Evolutionary conservation across 1,140 invertebrate genomes (phyloP), one percentile per base, ranked within the genome.

Genomic region (Proctacanthus coquilletti): DNA sequence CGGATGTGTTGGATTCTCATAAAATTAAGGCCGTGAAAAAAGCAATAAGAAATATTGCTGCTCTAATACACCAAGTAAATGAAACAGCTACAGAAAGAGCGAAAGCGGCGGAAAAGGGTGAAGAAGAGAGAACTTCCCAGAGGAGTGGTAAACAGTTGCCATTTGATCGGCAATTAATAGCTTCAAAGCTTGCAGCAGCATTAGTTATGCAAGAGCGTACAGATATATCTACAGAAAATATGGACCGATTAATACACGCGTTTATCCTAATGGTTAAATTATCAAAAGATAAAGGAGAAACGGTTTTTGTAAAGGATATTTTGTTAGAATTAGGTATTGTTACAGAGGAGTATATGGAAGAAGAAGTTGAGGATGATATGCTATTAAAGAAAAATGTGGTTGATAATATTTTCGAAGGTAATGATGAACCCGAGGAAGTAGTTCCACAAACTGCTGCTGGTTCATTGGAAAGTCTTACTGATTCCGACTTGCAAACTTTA

Each of bases 181-280:
- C 80, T 9, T 69, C 74, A 50, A 79, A 84, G 56, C 75, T 86
- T 48, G 78, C 84, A 1, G 73, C 70, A 18, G 80, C 78, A 6
- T 56, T 87, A 23, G 60, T 84, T 2, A 67, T 73, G 5, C 79
- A 84, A 61, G 83, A 82, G 23, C 75, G 77, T 55, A 78, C 76
- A 0, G 74, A 84, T 57, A 74, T 87, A 2, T 74, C 75, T 3
- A 72, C 78, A 34, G 72, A 74, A 30, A 80, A 86, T 50, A 58
- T 86, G 31, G 77, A 81, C 51, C 72, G 74, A 34, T 60, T 87
- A 2, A 75, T 85, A 6, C 79, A 81, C 42, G 74, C 80, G 13
- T 79, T 83, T 14, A 72, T 82, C 18, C 66, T 72, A 38, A 74
- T 78, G 65, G 48, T 36, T 5, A 58, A 52, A 40, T 27, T 48